Evolutionary conservation across 2,113 vertebrate genomes (phyloP).

Genomic region (Chionomys nivalis): DNA sequence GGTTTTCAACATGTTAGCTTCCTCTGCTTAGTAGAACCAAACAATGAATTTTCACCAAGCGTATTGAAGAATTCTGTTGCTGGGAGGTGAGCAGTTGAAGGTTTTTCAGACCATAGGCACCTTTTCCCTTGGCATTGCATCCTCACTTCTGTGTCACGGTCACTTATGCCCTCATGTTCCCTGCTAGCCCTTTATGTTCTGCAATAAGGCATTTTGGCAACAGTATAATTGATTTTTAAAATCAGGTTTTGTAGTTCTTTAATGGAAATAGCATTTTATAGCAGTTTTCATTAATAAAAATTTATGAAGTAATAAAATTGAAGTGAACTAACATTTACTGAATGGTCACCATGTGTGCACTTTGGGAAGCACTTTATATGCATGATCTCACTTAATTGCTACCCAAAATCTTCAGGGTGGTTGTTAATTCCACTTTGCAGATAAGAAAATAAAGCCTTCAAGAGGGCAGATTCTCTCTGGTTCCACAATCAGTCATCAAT

Average conservation of each 20-base stretch:
- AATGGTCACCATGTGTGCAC: not conserved
- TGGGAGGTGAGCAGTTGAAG: not conserved
- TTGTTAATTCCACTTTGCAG: not conserved
- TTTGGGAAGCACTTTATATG: not conserved
- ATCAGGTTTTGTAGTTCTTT: constrained; percentile 14
- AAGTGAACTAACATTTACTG: constrained; percentile 54
- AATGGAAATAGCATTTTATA: constrained; percentile 58
- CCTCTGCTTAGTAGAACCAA: not conserved
- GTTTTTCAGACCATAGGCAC: not conserved
- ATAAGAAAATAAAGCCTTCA: not conserved
- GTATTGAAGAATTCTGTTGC: not conserved
- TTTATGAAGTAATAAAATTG: constrained; percentile 55
- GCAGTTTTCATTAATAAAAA: constrained; percentile 63
- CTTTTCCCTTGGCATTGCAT: not conserved
- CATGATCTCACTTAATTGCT: constrained; percentile 35
- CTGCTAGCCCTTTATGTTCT: not conserved
- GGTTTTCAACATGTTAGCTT: constrained; percentile 12
- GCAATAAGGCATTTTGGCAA: not conserved
- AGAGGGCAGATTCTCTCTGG: not conserved
- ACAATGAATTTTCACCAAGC: constrained; percentile 14
- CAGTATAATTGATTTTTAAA: constrained; percentile 25
- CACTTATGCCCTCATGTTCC: not conserved
- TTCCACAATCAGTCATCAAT: not conserved
- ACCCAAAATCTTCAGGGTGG: not conserved
- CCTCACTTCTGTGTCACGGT: not conserved